Evolutionary conservation across 2,113 vertebrate genomes (phyloP).

Genomic region (Hucho hucho): DNA sequence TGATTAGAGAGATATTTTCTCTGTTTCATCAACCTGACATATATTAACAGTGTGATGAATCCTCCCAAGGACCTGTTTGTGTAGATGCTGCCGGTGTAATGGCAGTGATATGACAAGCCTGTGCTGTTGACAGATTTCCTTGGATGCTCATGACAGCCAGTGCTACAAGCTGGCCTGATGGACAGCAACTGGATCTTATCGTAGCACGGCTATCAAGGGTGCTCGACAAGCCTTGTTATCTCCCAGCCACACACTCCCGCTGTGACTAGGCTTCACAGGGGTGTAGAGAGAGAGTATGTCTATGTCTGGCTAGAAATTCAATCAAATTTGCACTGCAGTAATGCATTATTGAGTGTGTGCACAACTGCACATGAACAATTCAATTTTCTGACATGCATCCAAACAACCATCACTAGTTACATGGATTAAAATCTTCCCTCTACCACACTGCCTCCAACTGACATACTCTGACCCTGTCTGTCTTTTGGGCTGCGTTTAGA

Average conservation of each 20-base stretch:
- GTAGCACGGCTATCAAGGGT: constrained; percentile 68
- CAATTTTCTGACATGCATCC: not conserved
- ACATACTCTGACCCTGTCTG: constrained; percentile 3
- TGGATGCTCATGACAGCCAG: constrained; percentile 60
- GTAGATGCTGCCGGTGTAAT: constrained; percentile 41
- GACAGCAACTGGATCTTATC: constrained; percentile 69
- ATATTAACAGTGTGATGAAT: constrained; percentile 37
- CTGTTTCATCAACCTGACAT: constrained; percentile 46
- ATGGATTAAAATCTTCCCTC: not conserved
- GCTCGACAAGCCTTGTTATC: constrained; percentile 72
- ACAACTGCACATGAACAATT: not conserved
- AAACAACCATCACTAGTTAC: not conserved
- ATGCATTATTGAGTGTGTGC: not conserved
- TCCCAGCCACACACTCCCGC: constrained; percentile 66
- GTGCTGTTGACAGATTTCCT: constrained; percentile 48
- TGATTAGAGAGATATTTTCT: constrained; percentile 25
- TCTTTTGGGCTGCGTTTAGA: not conserved
- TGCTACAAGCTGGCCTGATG: constrained; percentile 63
- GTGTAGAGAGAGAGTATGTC: not conserved
- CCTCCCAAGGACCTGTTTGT: constrained; percentile 35
- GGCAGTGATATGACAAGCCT: constrained; percentile 44
- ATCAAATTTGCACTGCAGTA: not conserved
- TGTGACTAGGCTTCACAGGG: constrained; percentile 7
- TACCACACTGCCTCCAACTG: not conserved
- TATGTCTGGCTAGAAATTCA: not conserved